Base-by-base conservation (phyloP, 2,888 invertebrate genomes). In the Isotomurus palustris region DNA sequence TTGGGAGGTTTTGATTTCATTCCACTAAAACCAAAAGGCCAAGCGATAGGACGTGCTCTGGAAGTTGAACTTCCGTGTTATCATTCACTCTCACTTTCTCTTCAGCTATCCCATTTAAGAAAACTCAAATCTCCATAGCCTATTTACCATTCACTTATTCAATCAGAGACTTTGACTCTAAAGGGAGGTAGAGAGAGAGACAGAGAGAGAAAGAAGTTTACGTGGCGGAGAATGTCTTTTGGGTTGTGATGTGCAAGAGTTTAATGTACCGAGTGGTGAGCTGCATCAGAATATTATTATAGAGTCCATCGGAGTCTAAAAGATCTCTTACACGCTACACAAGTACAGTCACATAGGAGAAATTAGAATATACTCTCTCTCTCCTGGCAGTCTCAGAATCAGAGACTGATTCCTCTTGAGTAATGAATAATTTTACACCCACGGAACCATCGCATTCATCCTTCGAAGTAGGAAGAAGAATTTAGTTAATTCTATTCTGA, bases 341-440 rank as follows among this genome's bases (percentile, higher is more conserved):
- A n/a, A n/a, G n/a, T n/a, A n/a, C n/a, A n/a, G n/a, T n/a, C n/a
- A n/a, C n/a, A n/a, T n/a, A n/a, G n/a, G n/a, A n/a, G n/a, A n/a
- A n/a, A n/a, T n/a, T n/a, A n/a, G 38, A 38, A 38, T 19, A 38
- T 38, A 38, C 5, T 19, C 38, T 38, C 38, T 38, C 38, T 14
- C 19, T n/a, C 17, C 17, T 38, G 38, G 19, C 38, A 19, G 38
- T 38, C 14, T 19, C 19, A 17, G 38, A 5, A 19, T n/a, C 6
- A 38, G n/a, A 5, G 38, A 19, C 38, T 47, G 47, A 47, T n/a
- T 47, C 47, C 47, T 47, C 25, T 22, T n/a, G 47, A 29, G 47
- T 47, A 47, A 47, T 47, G 29, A 47, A 28, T 47, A 47, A 47
- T 47, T 47, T 24, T 24, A 28, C 47, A 27, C 47, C 47, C 47